Evolutionary conservation across 2,888 invertebrate species (phyloP).

Genomic region (Synergus itoensis): DNA sequence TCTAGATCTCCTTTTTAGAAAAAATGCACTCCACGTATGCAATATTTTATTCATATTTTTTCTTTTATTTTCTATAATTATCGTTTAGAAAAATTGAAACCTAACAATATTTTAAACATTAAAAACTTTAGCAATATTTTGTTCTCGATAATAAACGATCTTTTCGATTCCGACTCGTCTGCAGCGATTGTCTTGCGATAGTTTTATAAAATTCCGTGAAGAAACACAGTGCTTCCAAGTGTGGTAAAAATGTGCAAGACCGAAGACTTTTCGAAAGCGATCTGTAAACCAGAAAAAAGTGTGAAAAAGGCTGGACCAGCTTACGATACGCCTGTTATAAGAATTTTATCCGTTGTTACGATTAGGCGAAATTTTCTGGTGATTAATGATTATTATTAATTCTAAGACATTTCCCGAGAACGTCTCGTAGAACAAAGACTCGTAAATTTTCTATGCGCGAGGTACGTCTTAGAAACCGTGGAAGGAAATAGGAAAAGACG

Average conservation of each 20-base stretch:
- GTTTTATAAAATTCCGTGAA: slow-evolving; percentile 38
- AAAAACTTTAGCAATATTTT: slow-evolving; percentile 51
- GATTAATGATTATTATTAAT: slow-evolving; percentile 21
- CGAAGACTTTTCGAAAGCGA: slow-evolving; percentile 47
- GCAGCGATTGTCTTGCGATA: slow-evolving; percentile 25
- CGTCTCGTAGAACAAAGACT: slow-evolving; percentile 26
- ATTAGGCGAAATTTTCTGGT: slow-evolving; percentile 47
- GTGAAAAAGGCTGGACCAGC: slow-evolving; percentile 41
- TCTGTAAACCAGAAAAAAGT: slow-evolving; percentile 48
- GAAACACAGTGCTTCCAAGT: slow-evolving; percentile 65
- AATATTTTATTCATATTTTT: not conserved
- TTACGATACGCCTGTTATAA: slow-evolving; percentile 50
- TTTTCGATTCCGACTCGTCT: slow-evolving; percentile 30
- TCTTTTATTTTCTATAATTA: not conserved
- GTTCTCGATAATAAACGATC: slow-evolving; percentile 43
- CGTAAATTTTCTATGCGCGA: slow-evolving; percentile 23
- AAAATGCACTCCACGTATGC: not conserved
- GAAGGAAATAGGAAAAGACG: slow-evolving; percentile 9
- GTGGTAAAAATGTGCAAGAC: slow-evolving; percentile 55
- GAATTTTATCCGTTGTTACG: slow-evolving; percentile 64
- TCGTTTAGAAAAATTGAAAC: not conserved
- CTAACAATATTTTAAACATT: not conserved
- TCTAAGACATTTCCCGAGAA: slow-evolving; percentile 10
- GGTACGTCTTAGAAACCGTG: not conserved
- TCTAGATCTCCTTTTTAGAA: slow-evolving; percentile 1